Evolutionary conservation across 2,888 invertebrate species (phyloP), one percentile per base, ranked within the genome.

Genomic region (Pollenia labialis): DNA sequence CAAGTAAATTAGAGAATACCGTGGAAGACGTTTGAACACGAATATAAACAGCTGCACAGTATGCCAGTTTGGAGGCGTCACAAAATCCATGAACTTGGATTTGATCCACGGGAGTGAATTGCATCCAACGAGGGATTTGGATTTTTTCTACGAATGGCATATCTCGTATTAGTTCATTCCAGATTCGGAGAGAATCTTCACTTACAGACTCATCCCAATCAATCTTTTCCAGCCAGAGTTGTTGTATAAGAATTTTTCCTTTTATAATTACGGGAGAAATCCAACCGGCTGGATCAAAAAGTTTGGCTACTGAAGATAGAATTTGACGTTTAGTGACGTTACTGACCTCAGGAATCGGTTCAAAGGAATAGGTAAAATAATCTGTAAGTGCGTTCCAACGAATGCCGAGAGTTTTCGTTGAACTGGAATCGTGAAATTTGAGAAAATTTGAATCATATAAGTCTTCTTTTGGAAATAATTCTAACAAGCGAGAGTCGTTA

Each of bases 401-500:
- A 48, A 75, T 75, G 9, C 44, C 44, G 11, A 74, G 11, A 10
- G 60, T 60, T 60, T 60, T 74, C 11, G 60, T 74, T 6, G 58
- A 72, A 42, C 72, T 72, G 8, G 56, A 16, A 16, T 18, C 44
- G 16, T 58, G 23, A 56, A 72, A 54, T 40, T 18, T 40, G 2
- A 72, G 44, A 16, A 72, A 72, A 16, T 72, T 42, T 1, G 72
- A 72, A 44, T 56, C 72, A 18, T 56, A 56, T 42, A 72, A 56
- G 11, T 56, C 16, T 11, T 44, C 46, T 16, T 14, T 14, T 9
- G 72, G 56, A 4, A 72, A 10, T 4, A 14, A 9, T 18, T 72
- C 56, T 46, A 62, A 50, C 14, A 75, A 60, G 3, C 32, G 44
- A 12, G 44, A 46, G 16, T 75, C 14, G 32, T 75, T 23, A 23